Conservation (phyloP, 1,140 invertebrate genomes). For the Drosophila cardini region DNA sequence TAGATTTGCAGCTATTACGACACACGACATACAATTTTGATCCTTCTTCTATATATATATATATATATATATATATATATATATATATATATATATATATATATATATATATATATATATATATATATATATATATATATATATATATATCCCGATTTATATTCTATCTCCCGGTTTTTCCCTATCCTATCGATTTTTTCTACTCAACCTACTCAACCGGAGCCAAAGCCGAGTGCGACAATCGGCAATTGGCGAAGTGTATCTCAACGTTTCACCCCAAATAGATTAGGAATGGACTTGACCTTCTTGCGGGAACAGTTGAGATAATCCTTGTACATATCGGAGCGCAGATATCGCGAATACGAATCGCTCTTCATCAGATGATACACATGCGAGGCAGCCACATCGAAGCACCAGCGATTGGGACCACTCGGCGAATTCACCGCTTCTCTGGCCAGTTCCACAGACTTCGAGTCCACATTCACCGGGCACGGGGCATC, state of each 20-base stretch:
- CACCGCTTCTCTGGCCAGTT: constrained; percentile 82
- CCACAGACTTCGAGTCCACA: constrained; percentile 91
- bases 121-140: too few species aligned
- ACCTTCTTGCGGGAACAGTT: constrained; percentile 98
- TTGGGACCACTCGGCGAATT: constrained; percentile 87
- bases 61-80: too few species aligned
- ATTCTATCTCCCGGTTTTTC: too few species aligned
- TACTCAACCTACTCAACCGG: constrained; percentile 11
- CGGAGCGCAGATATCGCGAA: constrained; percentile 97
- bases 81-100: too few species aligned
- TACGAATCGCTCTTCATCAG: constrained; percentile 99
- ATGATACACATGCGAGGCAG: constrained; percentile 98
- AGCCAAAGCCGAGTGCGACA: constrained; percentile 41
- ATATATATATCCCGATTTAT: too few species aligned
- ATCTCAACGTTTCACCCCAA: constrained; percentile 84
- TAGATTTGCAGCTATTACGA: background rate
- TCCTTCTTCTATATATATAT: too few species aligned
- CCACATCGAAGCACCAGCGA: constrained; percentile 98
- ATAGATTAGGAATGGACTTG: constrained; percentile 85
- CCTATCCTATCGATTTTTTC: too few species aligned
- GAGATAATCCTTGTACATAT: constrained; percentile 99
- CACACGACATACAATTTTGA: background rate
- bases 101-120: too few species aligned
- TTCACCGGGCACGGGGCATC: constrained; percentile 98
- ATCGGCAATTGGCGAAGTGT: constrained; percentile 57